Conservation (phyloP, 37 sponge, comb jelly and placozoan species). For the Hexactinellida sp. region DNA sequence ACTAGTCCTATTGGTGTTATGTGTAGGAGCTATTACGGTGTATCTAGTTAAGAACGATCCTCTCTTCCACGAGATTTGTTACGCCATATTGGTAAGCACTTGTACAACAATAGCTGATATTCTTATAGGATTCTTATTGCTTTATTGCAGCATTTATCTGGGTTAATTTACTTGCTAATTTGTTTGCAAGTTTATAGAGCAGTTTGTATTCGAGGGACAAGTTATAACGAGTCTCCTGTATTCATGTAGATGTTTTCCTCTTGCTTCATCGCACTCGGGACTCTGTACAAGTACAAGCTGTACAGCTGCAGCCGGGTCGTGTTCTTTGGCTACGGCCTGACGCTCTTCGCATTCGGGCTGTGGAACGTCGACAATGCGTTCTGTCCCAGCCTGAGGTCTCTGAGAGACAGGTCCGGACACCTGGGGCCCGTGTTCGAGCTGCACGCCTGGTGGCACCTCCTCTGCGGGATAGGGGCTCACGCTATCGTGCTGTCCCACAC, state of each 20-base stretch:
- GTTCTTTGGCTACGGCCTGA: not conserved
- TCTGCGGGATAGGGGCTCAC: constrained; percentile 55
- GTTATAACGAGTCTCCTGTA: too few species aligned
- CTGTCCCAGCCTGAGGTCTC: constrained; percentile 40
- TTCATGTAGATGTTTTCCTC: not conserved
- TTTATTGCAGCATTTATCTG: not conserved
- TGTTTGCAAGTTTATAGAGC: not conserved
- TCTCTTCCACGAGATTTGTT: constrained; percentile 24
- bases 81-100: constrained; percentile 39
- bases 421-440: constrained; percentile 34
- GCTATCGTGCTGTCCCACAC: constrained; percentile 31
- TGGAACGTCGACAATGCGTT: constrained; percentile 59
- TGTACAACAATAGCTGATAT: not conserved
- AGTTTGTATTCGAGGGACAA: too few species aligned
- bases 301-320: not conserved
- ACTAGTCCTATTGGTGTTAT: not conserved
- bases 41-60: not conserved
- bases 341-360: constrained; percentile 28
- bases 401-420: not conserved
- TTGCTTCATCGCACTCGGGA: not conserved
- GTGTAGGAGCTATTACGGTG: not conserved
- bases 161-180: not conserved
- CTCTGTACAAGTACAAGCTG: not conserved
- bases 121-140: not conserved
- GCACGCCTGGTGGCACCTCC: constrained; percentile 77